Percentiles rank a stretch among this genome's conserved stretches.
These are phyloP conservation scores for Latrodectus elegans DNA, from an alignment of 2,888 invertebrate genomes.

Conservation along the genomic window DNA sequence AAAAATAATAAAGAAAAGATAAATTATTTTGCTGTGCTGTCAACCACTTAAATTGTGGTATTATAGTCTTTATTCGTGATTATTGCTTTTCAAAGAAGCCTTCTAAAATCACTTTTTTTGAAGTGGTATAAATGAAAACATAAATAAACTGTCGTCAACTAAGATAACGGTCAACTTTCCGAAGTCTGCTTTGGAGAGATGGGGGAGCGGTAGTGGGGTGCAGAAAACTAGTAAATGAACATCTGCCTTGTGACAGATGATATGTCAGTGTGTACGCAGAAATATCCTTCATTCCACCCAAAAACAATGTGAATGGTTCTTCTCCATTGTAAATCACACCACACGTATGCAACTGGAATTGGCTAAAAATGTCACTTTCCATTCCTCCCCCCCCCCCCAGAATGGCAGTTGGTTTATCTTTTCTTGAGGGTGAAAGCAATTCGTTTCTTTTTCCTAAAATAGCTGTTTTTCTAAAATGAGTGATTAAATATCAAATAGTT, in stretches of 20 bases:
- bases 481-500: too few species aligned
- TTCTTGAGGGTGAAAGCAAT: background rate
- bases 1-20: too few species aligned
- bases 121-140: too few species aligned
- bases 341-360: constrained; percentile 1
- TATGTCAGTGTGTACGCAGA: constrained; percentile 23
- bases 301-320: constrained; percentile 26
- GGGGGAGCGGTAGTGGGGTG: background rate
- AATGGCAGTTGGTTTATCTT: constrained; percentile 5
- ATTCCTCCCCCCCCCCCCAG: background rate
- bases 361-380: background rate
- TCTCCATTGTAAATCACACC: constrained; percentile 46
- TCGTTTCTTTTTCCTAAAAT: too few species aligned
- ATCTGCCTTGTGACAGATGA: constrained; percentile 50
- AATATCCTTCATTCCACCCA: constrained; percentile 19
- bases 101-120: too few species aligned
- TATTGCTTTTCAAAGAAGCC: too few species aligned
- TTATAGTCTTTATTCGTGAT: too few species aligned
- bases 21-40: too few species aligned
- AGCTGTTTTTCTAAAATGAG: too few species aligned
- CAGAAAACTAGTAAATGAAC: constrained; percentile 15
- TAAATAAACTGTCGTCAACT: too few species aligned
- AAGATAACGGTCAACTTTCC: too few species aligned
- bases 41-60: too few species aligned
- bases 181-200: background rate